phyloP scores from a whole-genome alignment of 1,140 invertebrate species.

The Lucilia sericata region DNA sequence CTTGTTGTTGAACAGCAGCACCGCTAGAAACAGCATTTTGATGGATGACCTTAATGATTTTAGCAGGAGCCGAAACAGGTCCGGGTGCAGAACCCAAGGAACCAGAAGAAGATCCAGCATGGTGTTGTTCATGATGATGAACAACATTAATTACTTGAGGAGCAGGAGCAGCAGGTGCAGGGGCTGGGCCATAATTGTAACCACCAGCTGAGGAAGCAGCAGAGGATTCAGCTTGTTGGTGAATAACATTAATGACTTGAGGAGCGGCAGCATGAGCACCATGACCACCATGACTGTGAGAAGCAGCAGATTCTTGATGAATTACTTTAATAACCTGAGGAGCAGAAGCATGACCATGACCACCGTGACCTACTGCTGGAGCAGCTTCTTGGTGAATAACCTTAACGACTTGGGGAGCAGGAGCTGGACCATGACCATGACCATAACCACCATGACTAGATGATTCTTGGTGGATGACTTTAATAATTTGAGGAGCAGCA shows the following conservation, averaged over 20 bases:
- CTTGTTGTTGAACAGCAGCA: conserved; percentile 42
- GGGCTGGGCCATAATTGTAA: conserved; percentile 33
- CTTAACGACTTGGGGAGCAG: conserved; percentile 55
- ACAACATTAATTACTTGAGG: conserved; percentile 60
- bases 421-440: conserved; percentile 49
- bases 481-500: conserved; percentile 31
- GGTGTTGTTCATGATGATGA: conserved; percentile 50
- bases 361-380: conserved; percentile 21
- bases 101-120: background rate
- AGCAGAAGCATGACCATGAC: conserved; percentile 27
- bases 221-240: conserved; percentile 36
- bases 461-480: conserved; percentile 30
- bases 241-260: conserved; percentile 40
- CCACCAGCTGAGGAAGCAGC: conserved; percentile 46
- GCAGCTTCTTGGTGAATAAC: conserved; percentile 50
- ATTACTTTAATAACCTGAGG: conserved; percentile 31
- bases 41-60: conserved; percentile 63
- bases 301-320: background rate
- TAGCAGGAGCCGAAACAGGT: conserved; percentile 52
- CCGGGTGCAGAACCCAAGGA: conserved; percentile 32
- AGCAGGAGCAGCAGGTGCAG: conserved; percentile 50
- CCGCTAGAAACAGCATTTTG: conserved; percentile 51
- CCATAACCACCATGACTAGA: background rate
- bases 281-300: conserved; percentile 11
- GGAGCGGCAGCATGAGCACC: conserved; percentile 33